Conservation (phyloP, 1,140 invertebrate species). For the Paracyclopina nana region DNA sequence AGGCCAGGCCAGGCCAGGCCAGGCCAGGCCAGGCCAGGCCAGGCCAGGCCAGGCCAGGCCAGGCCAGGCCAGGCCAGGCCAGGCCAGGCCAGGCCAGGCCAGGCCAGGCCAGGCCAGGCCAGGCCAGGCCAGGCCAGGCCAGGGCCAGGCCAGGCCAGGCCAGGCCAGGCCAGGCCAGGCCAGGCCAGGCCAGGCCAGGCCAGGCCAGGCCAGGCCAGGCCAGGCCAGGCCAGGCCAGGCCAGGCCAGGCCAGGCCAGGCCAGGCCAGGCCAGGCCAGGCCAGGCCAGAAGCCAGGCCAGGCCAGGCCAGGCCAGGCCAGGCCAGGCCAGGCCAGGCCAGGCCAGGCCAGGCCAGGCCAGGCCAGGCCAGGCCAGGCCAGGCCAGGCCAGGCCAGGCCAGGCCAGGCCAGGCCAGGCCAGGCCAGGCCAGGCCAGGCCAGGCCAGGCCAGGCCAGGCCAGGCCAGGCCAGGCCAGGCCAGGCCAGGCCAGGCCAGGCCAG, state of each 20-base stretch:
- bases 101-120: slow-evolving; percentile 14
- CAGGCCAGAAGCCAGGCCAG: slow-evolving; percentile 17
- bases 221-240: slow-evolving; percentile 17
- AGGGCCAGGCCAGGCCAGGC: slow-evolving; percentile 18
- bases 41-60: slow-evolving; percentile 18
- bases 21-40: slow-evolving; percentile 17
- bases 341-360: slow-evolving; percentile 20
- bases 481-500: slow-evolving; percentile 19
- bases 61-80: slow-evolving; percentile 19
- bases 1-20: slow-evolving; percentile 4
- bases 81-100: slow-evolving; percentile 18
- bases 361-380: slow-evolving; percentile 19
- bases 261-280: slow-evolving; percentile 13
- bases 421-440: slow-evolving; percentile 21
- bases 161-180: slow-evolving; percentile 12
- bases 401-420: slow-evolving; percentile 15
- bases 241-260: slow-evolving; percentile 17
- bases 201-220: slow-evolving; percentile 12
- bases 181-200: slow-evolving; percentile 13
- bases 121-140: slow-evolving; percentile 17
- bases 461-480: slow-evolving; percentile 21
- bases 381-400: slow-evolving; percentile 17
- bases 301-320: slow-evolving; percentile 18
- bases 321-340: slow-evolving; percentile 19
- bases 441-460: slow-evolving; percentile 21